A percentile compares a stretch with the other conserved stretches of the same genome.
Evolutionary conservation across 2,113 vertebrate genomes (phyloP).

Genomic region (Pseudopodoces humilis): DNA sequence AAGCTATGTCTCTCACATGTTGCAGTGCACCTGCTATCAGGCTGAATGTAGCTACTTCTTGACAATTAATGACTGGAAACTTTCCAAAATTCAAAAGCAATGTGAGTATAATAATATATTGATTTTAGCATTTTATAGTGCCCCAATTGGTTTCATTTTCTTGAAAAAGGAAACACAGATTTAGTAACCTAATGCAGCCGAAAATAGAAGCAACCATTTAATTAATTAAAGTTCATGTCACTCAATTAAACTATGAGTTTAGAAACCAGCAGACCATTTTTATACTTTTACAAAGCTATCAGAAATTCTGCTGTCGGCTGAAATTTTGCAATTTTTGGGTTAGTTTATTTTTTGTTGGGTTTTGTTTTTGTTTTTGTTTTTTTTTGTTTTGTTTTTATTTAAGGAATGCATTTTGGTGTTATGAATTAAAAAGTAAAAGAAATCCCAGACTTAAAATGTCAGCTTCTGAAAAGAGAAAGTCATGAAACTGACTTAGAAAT

Average conservation of each 20-base stretch:
- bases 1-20: neutral
- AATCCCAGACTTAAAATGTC: neutral
- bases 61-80: neutral
- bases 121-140: neutral
- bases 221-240: conserved; percentile 47
- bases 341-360: neutral
- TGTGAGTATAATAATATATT: neutral
- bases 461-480: neutral
- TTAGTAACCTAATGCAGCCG: conserved; percentile 10
- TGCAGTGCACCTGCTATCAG: neutral
- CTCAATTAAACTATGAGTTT: conserved; percentile 14
- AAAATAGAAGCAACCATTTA: conserved; percentile 33
- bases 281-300: neutral
- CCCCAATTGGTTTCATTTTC: neutral
- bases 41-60: neutral
- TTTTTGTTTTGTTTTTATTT: neutral
- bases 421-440: neutral
- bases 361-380: neutral
- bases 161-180: neutral
- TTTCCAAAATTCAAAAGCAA: neutral
- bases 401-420: neutral
- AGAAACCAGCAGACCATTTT: neutral
- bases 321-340: neutral
- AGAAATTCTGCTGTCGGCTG: neutral
- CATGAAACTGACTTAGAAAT: neutral